Evolutionary conservation across 2,113 vertebrate genomes (phyloP).

Genomic region (Salvelinus sp.): DNA sequence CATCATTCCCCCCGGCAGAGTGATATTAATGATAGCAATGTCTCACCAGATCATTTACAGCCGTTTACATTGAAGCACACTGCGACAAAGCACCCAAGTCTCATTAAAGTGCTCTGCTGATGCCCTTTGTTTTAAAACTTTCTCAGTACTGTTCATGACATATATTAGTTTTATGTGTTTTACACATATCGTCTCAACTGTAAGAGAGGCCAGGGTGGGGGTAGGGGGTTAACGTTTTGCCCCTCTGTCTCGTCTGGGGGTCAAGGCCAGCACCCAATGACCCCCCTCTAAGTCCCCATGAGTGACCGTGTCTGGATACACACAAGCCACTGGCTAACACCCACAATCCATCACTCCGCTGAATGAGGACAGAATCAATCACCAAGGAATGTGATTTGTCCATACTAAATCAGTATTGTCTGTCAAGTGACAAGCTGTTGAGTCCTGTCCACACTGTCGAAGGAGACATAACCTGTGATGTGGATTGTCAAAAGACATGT

Average conservation of each 20-base stretch:
- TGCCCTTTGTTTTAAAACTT: not conserved
- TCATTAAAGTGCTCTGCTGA: not conserved
- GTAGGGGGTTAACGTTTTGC: constrained; percentile 48
- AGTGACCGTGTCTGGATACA: constrained; percentile 40
- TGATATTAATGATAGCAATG: constrained; percentile 62
- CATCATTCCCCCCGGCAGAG: constrained; percentile 55
- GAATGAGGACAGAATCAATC: constrained; percentile 69
- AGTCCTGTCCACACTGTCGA: constrained; percentile 32
- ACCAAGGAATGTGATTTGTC: constrained; percentile 48
- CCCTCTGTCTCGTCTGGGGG: constrained; percentile 42
- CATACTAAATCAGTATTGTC: constrained; percentile 48
- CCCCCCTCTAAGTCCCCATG: constrained; percentile 48
- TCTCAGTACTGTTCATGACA: not conserved
- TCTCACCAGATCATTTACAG: constrained; percentile 59
- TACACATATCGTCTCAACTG: not conserved
- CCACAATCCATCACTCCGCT: constrained; percentile 62
- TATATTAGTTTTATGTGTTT: not conserved
- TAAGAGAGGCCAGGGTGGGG: constrained; percentile 33
- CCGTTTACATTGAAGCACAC: constrained; percentile 53
- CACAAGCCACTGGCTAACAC: not conserved
- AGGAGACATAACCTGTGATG: constrained; percentile 13
- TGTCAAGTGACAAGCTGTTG: constrained; percentile 52
- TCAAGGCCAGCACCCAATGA: constrained; percentile 50
- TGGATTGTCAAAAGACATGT: not conserved
- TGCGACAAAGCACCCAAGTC: not conserved